Evolutionary conservation across 2,888 invertebrate genomes (phyloP), one percentile per base, ranked within the genome.

Genomic region (Parascotia fuliginaria): DNA sequence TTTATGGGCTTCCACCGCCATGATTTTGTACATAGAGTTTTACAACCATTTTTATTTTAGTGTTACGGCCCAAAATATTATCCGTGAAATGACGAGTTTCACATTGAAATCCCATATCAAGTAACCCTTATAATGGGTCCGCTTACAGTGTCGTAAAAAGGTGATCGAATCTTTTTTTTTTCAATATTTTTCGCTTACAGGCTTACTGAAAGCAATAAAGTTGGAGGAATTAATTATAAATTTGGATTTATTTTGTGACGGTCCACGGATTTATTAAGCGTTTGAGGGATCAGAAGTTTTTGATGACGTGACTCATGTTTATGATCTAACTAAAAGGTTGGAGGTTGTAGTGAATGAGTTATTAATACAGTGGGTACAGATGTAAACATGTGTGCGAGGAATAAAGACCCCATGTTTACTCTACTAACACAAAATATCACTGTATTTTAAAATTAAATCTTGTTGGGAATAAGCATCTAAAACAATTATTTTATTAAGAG

Each of bases 31-130:
- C 77, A 77, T 67, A 60, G 57, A 60, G 40, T 62, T 67, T 67
- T 85, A 88, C 75, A 79, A 73, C 81, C 81, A 83, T 86, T 83
- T 85, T 85, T 84, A 85, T 87, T 87, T 85, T 85, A 87, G 79
- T 84, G 78, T 85, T 83, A 85, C 78, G 77, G 72, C 76, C 74
- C 57, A 74, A 84, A 85, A 83, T 85, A 85, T 83, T 81, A 85
- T 80, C 78, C 74, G 29, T 60, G 58, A 59, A 47, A 65, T 70
- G 71, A 60, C 46, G 58, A 70, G 73, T 67, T 68, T 70, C 74
- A 71, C 73, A 76, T 70, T 68, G 64, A 73, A 70, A 73, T 75
- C 74, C 73, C 73, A 73, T 80, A 76, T 75, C 79, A 75, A 85
- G 79, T 85, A 83, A 84, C 85, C 82, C 79, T 70, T 65, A 62